A percentile compares a stretch with the other conserved stretches of the same genome.
phyloP scores from a whole-genome alignment of 2,888 invertebrate species.

The Trissolcus japonicus region DNA sequence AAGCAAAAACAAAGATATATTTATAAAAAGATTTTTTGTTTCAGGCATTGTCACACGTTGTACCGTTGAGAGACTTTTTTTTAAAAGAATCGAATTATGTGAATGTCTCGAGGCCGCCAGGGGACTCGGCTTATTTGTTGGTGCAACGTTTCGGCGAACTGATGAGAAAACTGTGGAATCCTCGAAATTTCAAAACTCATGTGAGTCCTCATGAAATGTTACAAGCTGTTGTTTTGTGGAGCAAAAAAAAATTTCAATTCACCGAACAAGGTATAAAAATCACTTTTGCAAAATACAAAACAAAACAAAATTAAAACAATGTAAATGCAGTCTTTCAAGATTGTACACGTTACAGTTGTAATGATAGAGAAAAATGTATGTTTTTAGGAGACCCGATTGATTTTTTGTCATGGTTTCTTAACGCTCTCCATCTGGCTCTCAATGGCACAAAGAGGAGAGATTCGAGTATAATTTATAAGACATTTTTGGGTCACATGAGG shows the following conservation, averaged over 20 bases:
- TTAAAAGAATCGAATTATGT: slow-evolving; percentile 95
- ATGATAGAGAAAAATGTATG: slow-evolving; percentile 41
- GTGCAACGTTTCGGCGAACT: slow-evolving; percentile 96
- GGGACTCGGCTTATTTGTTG: slow-evolving; percentile 93
- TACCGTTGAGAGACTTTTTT: slow-evolving; percentile 96
- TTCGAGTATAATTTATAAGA: slow-evolving; percentile 95
- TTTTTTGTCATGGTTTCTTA: slow-evolving; percentile 98
- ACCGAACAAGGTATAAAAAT: slow-evolving; percentile 89
- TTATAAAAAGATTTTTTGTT: slow-evolving; percentile 61
- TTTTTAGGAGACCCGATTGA: slow-evolving; percentile 95
- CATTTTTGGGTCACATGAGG: slow-evolving; percentile 94
- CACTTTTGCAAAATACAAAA: neutral
- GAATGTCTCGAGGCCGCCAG: slow-evolving; percentile 92
- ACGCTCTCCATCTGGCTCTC: slow-evolving; percentile 94
- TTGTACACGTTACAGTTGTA: no score
- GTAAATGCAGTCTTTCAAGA: neutral
- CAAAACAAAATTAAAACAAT: neutral
- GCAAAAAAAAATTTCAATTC: slow-evolving; percentile 97
- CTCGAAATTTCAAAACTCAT: slow-evolving; percentile 98
- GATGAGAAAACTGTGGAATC: slow-evolving; percentile 98
- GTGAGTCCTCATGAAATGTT: slow-evolving; percentile 99
- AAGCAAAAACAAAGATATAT: neutral
- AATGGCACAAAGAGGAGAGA: slow-evolving; percentile 92
- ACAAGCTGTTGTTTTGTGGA: slow-evolving; percentile 97
- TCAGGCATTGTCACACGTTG: slow-evolving; percentile 95